A percentile compares a stretch with the other conserved stretches of the same genome.
Evolutionary conservation across 2,888 invertebrate genomes (phyloP).

Genomic region (Coremacera marginata): DNA sequence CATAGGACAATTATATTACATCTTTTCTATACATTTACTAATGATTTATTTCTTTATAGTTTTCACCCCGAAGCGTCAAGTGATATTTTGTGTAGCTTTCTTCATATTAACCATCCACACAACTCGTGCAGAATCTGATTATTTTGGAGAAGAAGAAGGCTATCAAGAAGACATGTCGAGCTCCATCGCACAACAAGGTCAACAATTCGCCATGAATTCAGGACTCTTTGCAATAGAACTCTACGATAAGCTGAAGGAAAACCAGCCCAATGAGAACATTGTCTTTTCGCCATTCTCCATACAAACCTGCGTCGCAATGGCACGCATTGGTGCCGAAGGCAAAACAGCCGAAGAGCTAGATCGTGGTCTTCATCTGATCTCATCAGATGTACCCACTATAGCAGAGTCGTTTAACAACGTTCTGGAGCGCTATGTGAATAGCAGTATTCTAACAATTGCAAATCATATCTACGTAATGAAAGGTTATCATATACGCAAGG

Average conservation of each 20-base stretch:
- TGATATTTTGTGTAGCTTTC: not conserved
- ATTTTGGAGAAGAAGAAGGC: too few species aligned
- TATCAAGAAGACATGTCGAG: not conserved
- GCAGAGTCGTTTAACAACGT: constrained; percentile 59
- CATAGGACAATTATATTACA: not conserved
- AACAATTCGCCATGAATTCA: constrained; percentile 47
- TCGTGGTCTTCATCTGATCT: constrained; percentile 72
- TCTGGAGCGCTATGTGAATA: constrained; percentile 57
- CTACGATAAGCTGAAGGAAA: constrained; percentile 48
- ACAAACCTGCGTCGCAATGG: constrained; percentile 78
- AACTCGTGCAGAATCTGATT: not conserved
- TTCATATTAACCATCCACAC: not conserved
- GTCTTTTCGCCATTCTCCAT: constrained; percentile 82
- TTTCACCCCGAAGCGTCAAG: constrained; percentile 38
- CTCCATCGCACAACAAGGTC: not conserved
- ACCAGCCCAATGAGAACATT: constrained; percentile 74
- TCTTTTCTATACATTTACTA: not conserved
- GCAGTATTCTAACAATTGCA: constrained; percentile 73
- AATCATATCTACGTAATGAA: constrained; percentile 80
- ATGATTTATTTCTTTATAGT: not conserved
- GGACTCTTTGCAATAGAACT: constrained; percentile 52
- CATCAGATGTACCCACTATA: constrained; percentile 52
- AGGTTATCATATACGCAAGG: constrained; percentile 71
- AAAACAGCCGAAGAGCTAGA: constrained; percentile 74
- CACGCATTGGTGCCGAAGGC: constrained; percentile 80